Evolutionary conservation across 2,888 invertebrate species (phyloP).

Genomic region (Acanthopleura granulata): DNA sequence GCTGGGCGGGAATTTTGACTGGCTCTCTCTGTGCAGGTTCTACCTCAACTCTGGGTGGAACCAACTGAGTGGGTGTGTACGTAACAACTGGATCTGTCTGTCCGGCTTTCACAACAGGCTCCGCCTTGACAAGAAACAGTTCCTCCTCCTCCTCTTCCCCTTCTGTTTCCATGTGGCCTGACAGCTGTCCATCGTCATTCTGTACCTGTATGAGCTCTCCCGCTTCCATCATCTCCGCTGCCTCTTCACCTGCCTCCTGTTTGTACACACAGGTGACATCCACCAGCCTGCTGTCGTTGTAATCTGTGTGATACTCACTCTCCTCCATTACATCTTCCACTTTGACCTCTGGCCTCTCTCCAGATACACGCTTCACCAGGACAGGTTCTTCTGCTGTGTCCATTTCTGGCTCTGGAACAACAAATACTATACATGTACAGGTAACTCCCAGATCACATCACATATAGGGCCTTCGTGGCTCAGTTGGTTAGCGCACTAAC

Average conservation of each 20-base stretch:
- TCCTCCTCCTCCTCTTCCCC: conserved; percentile 28
- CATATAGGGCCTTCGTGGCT: too few species aligned
- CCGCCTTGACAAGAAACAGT: background rate
- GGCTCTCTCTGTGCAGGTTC: too few species aligned
- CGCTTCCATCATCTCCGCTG: conserved; percentile 26
- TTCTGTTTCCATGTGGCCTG: conserved; percentile 20
- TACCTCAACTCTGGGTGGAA: too few species aligned
- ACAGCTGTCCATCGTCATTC: conserved; percentile 26
- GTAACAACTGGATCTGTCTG: too few species aligned
- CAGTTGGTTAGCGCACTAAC: too few species aligned
- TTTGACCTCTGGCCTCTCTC: conserved; percentile 25
- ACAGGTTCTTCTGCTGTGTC: too few species aligned
- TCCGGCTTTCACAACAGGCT: background rate
- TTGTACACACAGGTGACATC: background rate
- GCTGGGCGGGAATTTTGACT: too few species aligned
- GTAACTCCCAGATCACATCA: too few species aligned
- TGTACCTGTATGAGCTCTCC: conserved; percentile 28
- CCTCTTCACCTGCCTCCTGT: conserved; percentile 24
- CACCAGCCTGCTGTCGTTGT: background rate
- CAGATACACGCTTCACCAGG: too few species aligned
- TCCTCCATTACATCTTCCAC: conserved; percentile 34
- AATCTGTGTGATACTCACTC: conserved; percentile 27
- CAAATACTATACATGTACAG: too few species aligned
- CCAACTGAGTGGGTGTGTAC: too few species aligned
- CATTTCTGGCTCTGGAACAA: too few species aligned